These are phyloP conservation scores for Melierax canorus DNA, from an alignment of 2,113 vertebrate genomes.

Conservation along the genomic window DNA sequence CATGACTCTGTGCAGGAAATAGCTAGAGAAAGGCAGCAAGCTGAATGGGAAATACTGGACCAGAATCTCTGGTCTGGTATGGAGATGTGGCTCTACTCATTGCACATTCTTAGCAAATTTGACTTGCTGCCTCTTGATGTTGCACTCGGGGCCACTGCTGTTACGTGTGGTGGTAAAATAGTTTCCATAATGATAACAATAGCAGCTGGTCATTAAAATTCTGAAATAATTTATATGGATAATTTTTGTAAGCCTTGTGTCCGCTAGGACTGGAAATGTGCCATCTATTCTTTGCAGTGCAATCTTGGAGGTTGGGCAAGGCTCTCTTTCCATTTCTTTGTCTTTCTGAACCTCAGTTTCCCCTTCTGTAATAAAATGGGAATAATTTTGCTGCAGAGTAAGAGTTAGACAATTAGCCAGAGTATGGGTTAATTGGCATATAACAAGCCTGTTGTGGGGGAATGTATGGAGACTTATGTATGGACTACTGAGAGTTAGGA, in stretches of 20 bases:
- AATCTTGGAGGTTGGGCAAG: not conserved
- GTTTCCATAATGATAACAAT: not conserved
- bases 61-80: not conserved
- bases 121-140: not conserved
- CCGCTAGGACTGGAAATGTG: not conserved
- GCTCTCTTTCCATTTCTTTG: not conserved
- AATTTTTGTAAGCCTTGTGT: not conserved
- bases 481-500: not conserved
- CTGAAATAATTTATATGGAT: not conserved
- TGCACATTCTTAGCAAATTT: not conserved
- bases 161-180: not conserved
- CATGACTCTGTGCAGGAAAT: not conserved
- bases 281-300: not conserved
- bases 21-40: not conserved
- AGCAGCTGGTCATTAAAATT: fast-evolving
- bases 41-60: not conserved
- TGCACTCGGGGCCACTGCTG: not conserved
- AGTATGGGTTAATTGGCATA: not conserved
- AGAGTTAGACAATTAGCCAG: not conserved
- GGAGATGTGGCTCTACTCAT: not conserved
- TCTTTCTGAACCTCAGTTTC: not conserved
- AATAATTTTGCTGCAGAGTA: not conserved
- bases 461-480: not conserved
- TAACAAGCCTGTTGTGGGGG: not conserved
- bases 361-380: not conserved